Evolutionary conservation across 2,797 vertebrate species (phyloP).

Genomic region (Rhinophrynus dorsalis): DNA sequence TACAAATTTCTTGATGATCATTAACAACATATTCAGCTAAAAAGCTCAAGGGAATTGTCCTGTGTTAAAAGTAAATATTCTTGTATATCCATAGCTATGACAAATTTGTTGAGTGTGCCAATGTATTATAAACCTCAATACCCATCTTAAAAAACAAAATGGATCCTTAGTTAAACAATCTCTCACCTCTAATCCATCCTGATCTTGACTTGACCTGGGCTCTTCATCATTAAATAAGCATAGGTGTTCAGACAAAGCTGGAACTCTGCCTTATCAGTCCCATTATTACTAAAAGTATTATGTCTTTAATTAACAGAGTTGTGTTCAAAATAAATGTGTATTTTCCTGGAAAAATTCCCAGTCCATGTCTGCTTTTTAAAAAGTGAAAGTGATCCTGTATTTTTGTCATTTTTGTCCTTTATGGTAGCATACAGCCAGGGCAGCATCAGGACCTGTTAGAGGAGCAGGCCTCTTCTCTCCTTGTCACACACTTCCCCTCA

Average conservation of each 20-base stretch:
- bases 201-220: slow-evolving; percentile 19
- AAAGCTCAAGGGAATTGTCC: not conserved
- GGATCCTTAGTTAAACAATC: not conserved
- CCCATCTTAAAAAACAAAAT: slow-evolving; percentile 6
- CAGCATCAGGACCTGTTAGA: too few relatives aligned
- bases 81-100: slow-evolving; percentile 5
- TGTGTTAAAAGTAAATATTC: not conserved
- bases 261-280: slow-evolving; percentile 24
- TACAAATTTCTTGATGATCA: slow-evolving; percentile 1
- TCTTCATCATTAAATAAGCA: slow-evolving; percentile 33
- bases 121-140: slow-evolving; percentile 17
- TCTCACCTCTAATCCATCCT: slow-evolving; percentile 7
- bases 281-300: slow-evolving; percentile 35
- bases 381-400: not conserved
- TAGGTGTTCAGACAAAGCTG: slow-evolving; percentile 21
- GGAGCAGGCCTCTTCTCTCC: too few relatives aligned
- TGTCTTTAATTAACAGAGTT: slow-evolving; percentile 40
- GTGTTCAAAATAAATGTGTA: slow-evolving; percentile 12
- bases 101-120: not conserved
- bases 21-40: not conserved
- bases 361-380: slow-evolving; percentile 28
- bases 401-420: too few relatives aligned
- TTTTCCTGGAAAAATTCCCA: slow-evolving; percentile 19
- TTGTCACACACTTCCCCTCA: too few relatives aligned
- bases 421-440: too few relatives aligned